Percentiles rank a stretch among this genome's conserved stretches.
Conservation (phyloP, 2,113 vertebrate species). For the Apteryx owenii region DNA sequence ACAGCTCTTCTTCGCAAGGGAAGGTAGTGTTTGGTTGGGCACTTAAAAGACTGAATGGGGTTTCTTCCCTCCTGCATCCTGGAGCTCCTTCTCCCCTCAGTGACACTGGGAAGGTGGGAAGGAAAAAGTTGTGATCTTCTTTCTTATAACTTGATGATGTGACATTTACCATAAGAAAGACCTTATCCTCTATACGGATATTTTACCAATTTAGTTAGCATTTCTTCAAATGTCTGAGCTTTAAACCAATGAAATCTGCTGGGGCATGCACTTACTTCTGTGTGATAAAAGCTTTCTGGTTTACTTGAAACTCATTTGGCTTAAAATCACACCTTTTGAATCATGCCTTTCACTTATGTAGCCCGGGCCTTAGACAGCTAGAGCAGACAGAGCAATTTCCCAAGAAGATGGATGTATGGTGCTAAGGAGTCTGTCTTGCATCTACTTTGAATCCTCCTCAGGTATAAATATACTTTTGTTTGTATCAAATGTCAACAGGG, state of each 20-base stretch:
- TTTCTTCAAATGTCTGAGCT: neutral
- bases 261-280: neutral
- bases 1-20: neutral
- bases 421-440: neutral
- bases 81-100: neutral
- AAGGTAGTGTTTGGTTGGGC: neutral
- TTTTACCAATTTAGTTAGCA: accelerated
- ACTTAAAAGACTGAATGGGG: neutral
- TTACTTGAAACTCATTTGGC: neutral
- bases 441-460: neutral
- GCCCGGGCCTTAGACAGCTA: neutral
- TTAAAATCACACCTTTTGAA: neutral
- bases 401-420: accelerated
- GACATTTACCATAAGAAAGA: neutral
- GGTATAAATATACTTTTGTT: neutral
- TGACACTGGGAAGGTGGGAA: neutral
- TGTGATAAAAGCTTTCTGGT: accelerated
- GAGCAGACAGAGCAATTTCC: neutral
- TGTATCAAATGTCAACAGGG: neutral
- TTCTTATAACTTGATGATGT: neutral
- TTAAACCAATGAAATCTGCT: neutral
- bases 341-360: neutral
- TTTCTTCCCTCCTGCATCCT: neutral
- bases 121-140: neutral
- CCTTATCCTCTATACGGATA: neutral